Conservation (phyloP, 2,113 vertebrate species). For the Dendrocopos noguchii region DNA sequence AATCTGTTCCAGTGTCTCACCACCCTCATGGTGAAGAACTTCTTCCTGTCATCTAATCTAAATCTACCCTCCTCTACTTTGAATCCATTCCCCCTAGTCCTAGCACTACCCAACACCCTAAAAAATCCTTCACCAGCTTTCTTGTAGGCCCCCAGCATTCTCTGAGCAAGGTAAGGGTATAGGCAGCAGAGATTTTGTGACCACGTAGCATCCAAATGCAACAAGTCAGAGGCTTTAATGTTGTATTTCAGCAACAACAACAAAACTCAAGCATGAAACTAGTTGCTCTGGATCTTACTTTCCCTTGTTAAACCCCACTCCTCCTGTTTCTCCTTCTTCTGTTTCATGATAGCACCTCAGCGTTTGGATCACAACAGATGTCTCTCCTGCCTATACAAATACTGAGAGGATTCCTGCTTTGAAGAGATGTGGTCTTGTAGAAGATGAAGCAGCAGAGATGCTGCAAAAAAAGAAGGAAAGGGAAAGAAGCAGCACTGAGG, state of each 20-base stretch:
- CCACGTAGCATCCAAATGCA: fast-evolving
- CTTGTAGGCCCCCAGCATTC: too few species aligned
- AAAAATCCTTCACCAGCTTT: too few species aligned
- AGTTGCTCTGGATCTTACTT: not conserved
- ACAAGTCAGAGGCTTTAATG: fast-evolving
- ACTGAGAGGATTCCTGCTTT: not conserved
- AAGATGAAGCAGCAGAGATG: not conserved
- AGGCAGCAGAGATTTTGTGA: not conserved
- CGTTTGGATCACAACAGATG: not conserved
- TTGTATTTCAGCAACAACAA: not conserved
- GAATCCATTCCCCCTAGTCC: too few species aligned
- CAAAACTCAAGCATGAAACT: not conserved
- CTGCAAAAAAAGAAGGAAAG: not conserved
- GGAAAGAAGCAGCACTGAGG: not conserved
- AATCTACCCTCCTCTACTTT: too few species aligned
- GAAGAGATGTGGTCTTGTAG: not conserved
- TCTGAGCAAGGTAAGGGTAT: not conserved
- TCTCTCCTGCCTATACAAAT: not conserved
- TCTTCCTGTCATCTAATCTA: too few species aligned
- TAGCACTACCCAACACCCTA: too few species aligned
- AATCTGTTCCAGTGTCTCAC: too few species aligned
- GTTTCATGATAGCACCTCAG: not conserved
- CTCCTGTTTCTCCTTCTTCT: not conserved
- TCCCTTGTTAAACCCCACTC: not conserved
- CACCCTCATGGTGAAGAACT: too few species aligned